A percentile compares a stretch with the other conserved stretches of the same genome.
Evolutionary conservation across 2,797 vertebrate genomes (phyloP).

Genomic region (Melopsittacus undulatus): DNA sequence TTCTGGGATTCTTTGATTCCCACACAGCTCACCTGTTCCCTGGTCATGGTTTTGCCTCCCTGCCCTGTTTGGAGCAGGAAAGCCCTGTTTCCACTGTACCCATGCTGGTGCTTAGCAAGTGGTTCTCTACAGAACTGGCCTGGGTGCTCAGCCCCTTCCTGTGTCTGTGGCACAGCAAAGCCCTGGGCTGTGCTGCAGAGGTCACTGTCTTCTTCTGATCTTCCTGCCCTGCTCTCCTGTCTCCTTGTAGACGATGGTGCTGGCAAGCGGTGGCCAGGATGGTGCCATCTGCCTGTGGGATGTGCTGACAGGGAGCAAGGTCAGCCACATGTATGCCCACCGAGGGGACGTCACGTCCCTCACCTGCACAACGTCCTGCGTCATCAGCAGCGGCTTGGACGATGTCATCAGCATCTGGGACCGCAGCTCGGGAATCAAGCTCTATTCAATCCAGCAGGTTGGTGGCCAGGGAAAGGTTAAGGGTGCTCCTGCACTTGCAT

Average conservation of each 20-base stretch:
- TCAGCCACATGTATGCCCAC: constrained; percentile 93
- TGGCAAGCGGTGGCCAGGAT: constrained; percentile 96
- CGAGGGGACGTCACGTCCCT: constrained; percentile 94
- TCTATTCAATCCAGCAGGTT: constrained; percentile 98
- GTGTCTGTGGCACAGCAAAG: neutral
- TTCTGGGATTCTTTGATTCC: neutral
- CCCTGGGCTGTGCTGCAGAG: neutral
- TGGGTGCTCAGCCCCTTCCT: neutral
- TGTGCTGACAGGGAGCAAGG: constrained; percentile 90
- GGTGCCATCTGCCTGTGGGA: constrained; percentile 98
- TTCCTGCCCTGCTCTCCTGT: fast-evolving
- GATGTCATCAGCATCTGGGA: constrained; percentile 98
- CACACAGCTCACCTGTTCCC: neutral
- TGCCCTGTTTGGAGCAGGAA: neutral
- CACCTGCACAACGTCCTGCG: constrained; percentile 90
- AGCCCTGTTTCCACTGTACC: neutral
- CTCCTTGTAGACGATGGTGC: constrained; percentile 88
- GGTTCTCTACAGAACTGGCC: neutral
- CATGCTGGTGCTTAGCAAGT: neutral
- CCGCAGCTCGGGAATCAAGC: constrained; percentile 90
- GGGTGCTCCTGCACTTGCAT: no score
- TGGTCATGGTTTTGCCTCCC: neutral
- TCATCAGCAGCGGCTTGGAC: constrained; percentile 96
- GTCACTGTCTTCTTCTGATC: fast-evolving
- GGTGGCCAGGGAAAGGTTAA: fast-evolving